A percentile compares a stretch with the other conserved stretches of the same genome.
Conservation (phyloP, 2,113 vertebrate species). For the Gymnobelideus leadbeateri region DNA sequence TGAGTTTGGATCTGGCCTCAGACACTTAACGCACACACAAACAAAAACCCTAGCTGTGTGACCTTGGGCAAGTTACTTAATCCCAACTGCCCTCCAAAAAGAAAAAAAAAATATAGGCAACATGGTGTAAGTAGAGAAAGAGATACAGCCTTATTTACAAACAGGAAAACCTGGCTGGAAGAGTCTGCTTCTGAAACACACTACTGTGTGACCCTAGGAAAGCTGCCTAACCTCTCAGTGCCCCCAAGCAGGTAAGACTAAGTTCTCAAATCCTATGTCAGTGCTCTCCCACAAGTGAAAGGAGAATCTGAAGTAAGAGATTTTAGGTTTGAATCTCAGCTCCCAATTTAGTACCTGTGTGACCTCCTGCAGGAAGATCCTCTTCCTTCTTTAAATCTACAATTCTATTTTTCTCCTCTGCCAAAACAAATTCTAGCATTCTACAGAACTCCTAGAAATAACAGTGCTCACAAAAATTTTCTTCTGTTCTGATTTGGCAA, state of each 20-base stretch:
- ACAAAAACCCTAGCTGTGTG: too few relatives aligned
- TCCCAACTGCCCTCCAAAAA: too few relatives aligned
- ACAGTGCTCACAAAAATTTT: not conserved
- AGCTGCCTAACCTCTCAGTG: not conserved
- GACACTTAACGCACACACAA: too few relatives aligned
- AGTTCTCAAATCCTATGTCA: not conserved
- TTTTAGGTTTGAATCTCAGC: not conserved
- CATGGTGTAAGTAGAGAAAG: not conserved
- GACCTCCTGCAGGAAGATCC: not conserved
- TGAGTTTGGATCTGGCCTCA: too few relatives aligned
- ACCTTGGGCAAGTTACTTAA: too few relatives aligned
- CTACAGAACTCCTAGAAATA: not conserved
- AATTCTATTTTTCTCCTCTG: constrained; percentile 10
- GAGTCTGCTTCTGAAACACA: not conserved
- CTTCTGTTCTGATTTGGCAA: constrained; percentile 32
- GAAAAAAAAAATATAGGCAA: not conserved
- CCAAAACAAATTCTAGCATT: constrained; percentile 24
- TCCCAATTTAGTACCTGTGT: not conserved
- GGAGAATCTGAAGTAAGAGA: not conserved
- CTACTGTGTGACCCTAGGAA: not conserved
- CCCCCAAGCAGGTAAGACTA: not conserved
- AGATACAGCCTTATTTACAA: not conserved
- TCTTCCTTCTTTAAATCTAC: not conserved
- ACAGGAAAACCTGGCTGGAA: not conserved
- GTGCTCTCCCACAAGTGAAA: not conserved